Conservation (phyloP, 2,113 vertebrate species). For the Lamprotornis superbus region DNA sequence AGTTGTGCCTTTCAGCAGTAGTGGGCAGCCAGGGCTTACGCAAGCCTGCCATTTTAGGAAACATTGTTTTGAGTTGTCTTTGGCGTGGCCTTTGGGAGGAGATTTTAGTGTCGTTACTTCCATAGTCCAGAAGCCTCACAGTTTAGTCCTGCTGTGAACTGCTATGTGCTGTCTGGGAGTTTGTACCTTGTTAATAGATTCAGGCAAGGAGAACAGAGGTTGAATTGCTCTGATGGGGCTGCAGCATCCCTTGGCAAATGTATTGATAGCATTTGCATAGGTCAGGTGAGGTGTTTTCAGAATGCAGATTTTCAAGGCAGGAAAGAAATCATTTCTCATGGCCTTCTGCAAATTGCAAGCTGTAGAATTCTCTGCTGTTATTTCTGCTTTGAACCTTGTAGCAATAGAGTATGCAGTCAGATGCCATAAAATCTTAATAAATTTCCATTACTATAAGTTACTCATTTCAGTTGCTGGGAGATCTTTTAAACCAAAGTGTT, state of each 20-base stretch:
- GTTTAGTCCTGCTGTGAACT: neutral
- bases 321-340: neutral
- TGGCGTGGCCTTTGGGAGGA: neutral
- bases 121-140: neutral
- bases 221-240: neutral
- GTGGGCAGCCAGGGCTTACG: neutral
- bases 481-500: neutral
- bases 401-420: neutral
- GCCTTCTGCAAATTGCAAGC: neutral
- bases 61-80: neutral
- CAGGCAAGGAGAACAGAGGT: neutral
- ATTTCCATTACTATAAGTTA: neutral
- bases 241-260: neutral
- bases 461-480: neutral
- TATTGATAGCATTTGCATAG: neutral
- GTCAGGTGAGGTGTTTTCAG: neutral
- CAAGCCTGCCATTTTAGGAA: neutral
- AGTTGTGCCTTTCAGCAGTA: neutral
- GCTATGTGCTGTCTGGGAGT: neutral
- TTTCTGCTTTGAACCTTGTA: neutral
- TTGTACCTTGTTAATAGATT: neutral
- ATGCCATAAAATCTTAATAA: neutral
- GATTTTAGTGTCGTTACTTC: neutral
- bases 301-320: neutral
- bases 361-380: neutral